Evolutionary conservation across 2,797 vertebrate species (phyloP).

Genomic region (Manis pentadactyla): DNA sequence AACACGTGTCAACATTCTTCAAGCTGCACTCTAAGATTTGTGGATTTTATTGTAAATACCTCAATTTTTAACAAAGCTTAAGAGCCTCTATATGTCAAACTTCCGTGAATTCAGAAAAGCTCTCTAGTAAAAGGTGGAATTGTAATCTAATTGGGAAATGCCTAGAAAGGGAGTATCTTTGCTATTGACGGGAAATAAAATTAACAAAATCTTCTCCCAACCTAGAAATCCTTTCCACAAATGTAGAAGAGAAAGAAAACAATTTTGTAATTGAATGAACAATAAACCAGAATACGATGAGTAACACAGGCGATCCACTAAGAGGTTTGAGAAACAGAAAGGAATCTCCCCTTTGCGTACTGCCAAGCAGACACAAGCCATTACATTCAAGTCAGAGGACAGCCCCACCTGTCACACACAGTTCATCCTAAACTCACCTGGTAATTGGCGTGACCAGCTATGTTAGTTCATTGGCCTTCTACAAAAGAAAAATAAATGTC

Average conservation of each 20-base stretch:
- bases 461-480: not conserved
- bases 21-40: too few relatives aligned
- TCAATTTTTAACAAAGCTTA: not conserved
- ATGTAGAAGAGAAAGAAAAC: not conserved
- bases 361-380: not conserved
- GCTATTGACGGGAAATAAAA: not conserved
- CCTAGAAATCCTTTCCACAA: not conserved
- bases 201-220: slow-evolving; percentile 20
- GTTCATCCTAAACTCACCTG: not conserved
- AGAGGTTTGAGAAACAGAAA: not conserved
- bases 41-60: too few relatives aligned
- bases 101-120: not conserved
- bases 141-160: not conserved
- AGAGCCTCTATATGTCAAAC: not conserved
- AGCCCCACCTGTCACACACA: not conserved
- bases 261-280: not conserved
- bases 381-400: not conserved
- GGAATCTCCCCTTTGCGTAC: not conserved
- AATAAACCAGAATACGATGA: not conserved
- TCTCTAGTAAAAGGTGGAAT: not conserved
- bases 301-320: not conserved
- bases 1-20: too few relatives aligned
- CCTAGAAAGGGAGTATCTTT: not conserved
- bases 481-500: not conserved
- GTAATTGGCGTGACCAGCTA: not conserved